A percentile compares a stretch with the other conserved stretches of the same genome.
phyloP scores from a whole-genome alignment of 2,113 vertebrate species.

The Sclerurus mexicanus region DNA sequence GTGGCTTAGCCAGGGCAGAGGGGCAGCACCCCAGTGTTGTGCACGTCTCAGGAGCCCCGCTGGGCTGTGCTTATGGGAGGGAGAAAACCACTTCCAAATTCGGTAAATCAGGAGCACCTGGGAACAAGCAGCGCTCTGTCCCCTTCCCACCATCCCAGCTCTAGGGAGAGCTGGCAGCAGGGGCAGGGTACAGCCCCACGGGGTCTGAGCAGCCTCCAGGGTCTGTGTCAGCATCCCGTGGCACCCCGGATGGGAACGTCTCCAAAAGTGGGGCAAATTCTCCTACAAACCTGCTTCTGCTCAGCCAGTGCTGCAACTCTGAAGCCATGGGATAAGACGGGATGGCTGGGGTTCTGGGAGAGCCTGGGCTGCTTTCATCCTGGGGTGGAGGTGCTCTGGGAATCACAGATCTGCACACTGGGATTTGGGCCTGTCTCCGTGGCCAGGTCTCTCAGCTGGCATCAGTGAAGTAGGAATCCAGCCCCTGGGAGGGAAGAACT shows the following conservation, averaged over 20 bases:
- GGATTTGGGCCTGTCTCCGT: fast-evolving
- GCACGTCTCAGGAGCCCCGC: neutral
- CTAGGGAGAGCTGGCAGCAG: neutral
- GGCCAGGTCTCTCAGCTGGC: neutral
- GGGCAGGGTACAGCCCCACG: fast-evolving
- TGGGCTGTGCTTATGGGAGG: fast-evolving
- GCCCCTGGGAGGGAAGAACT: neutral
- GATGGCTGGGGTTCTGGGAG: neutral
- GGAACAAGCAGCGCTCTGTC: neutral
- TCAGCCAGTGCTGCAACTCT: fast-evolving
- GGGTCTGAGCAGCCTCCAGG: neutral
- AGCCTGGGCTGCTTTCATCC: neutral
- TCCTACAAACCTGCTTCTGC: fast-evolving
- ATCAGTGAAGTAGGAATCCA: neutral
- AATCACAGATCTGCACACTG: fast-evolving
- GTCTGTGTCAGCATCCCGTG: fast-evolving
- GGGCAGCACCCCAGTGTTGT: too few relatives aligned
- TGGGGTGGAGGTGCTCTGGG: fast-evolving
- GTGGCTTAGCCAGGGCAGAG: neutral
- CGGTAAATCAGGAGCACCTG: fast-evolving
- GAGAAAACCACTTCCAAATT: fast-evolving
- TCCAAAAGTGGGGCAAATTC: neutral
- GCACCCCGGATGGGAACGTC: fast-evolving
- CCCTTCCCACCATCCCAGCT: neutral
- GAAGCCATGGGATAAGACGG: fast-evolving